Percentiles rank a stretch among this genome's conserved stretches.
Conservation (phyloP, 1,140 invertebrate species). For the Zaprionus taronus region DNA sequence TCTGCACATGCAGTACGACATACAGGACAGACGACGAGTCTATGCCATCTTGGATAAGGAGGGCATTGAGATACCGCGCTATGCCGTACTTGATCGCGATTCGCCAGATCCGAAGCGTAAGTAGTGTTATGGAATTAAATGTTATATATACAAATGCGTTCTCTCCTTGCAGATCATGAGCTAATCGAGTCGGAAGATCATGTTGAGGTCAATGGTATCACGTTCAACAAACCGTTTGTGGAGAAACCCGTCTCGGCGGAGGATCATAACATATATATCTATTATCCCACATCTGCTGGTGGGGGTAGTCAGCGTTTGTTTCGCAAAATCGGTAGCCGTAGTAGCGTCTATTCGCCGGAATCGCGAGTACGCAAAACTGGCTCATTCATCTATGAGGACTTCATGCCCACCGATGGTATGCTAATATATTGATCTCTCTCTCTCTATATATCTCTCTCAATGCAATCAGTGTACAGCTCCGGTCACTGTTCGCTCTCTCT, state of each 20-base stretch:
- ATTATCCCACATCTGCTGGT: slow-evolving; percentile 99
- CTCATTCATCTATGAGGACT: slow-evolving; percentile 99
- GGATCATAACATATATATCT: slow-evolving; percentile 99
- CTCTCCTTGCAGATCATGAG: slow-evolving; percentile 91
- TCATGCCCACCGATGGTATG: slow-evolving; percentile 99
- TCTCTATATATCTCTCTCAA: not conserved
- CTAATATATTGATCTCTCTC: slow-evolving; percentile 46
- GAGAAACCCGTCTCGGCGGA: slow-evolving; percentile 95
- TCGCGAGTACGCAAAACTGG: slow-evolving; percentile 98
- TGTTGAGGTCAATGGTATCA: slow-evolving; percentile 98
- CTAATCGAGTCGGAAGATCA: slow-evolving; percentile 99
- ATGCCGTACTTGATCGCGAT: slow-evolving; percentile 98
- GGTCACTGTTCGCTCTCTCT: slow-evolving; percentile 17
- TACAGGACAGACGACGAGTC: slow-evolving; percentile 97
- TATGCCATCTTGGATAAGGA: slow-evolving; percentile 97
- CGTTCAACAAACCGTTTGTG: slow-evolving; percentile 99
- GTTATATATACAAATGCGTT: slow-evolving; percentile 34
- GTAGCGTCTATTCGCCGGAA: slow-evolving; percentile 98
- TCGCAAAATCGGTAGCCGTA: slow-evolving; percentile 99
- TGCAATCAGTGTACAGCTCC: slow-evolving; percentile 18
- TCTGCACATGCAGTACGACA: slow-evolving; percentile 98
- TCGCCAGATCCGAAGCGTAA: slow-evolving; percentile 95
- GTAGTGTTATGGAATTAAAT: slow-evolving; percentile 34
- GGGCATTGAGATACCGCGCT: slow-evolving; percentile 98
- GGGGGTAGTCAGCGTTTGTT: slow-evolving; percentile 98